phyloP scores from a whole-genome alignment of 1,140 invertebrate genomes.

The Pomacea maculata region DNA sequence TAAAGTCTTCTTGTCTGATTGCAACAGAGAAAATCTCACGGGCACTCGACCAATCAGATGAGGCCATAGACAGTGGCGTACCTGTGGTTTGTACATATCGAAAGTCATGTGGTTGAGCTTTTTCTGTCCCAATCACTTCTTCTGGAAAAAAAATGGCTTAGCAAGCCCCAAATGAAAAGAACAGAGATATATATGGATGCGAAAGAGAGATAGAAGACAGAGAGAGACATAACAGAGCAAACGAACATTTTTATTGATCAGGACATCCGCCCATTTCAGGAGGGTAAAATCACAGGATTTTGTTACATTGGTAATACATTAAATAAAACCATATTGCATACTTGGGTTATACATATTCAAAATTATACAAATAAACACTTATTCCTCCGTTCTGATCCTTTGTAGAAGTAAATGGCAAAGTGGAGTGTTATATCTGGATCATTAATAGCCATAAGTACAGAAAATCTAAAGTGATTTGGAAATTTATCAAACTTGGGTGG shows the following conservation, averaged over 20 bases:
- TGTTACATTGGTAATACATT: neutral
- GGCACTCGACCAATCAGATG: too few species aligned
- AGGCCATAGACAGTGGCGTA: too few species aligned
- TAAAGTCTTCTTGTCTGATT: too few species aligned
- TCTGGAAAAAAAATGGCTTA: neutral
- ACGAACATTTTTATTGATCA: neutral
- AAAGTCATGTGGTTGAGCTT: too few species aligned
- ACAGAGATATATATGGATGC: neutral
- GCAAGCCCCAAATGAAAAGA: neutral
- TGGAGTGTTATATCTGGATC: too few species aligned
- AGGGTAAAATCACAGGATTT: neutral
- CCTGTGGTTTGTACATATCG: too few species aligned
- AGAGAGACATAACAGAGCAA: neutral
- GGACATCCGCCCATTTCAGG: neutral
- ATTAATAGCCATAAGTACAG: neutral
- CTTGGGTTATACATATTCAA: neutral
- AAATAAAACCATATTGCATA: neutral
- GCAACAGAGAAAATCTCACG: too few species aligned
- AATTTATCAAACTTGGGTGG: neutral
- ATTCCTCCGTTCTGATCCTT: too few species aligned
- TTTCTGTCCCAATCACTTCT: too few species aligned
- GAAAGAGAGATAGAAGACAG: constrained; percentile 2
- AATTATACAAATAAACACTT: neutral
- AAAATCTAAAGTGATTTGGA: neutral
- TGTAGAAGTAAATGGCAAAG: too few species aligned